A percentile compares a stretch with the other conserved stretches of the same genome.
These are phyloP conservation scores for Alviniconcha strummeri DNA, from an alignment of 2,888 invertebrate species.

Conservation along the genomic window DNA sequence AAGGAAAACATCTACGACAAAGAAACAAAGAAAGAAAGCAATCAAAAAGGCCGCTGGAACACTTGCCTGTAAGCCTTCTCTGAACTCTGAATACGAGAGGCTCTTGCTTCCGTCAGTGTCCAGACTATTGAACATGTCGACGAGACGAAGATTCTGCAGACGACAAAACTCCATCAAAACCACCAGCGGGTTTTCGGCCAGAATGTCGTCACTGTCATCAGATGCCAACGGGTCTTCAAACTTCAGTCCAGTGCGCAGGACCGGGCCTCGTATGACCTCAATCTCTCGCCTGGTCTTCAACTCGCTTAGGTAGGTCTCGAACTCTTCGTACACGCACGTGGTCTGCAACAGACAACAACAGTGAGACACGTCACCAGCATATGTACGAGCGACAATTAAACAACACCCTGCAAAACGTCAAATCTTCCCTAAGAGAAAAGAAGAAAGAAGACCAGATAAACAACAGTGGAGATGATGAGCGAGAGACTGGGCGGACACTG, in stretches of 20 bases:
- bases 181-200: conserved; percentile 38
- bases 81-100: conserved; percentile 46
- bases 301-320: conserved; percentile 29
- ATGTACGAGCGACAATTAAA: background rate
- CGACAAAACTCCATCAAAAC: conserved; percentile 49
- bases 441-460: too few relatives aligned
- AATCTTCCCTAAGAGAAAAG: too few relatives aligned
- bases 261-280: conserved; percentile 30
- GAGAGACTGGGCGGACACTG: too few relatives aligned
- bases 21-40: background rate
- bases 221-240: conserved; percentile 20
- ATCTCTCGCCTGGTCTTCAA: conserved; percentile 25
- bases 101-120: conserved; percentile 45
- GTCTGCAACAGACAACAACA: conserved; percentile 17
- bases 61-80: conserved; percentile 41
- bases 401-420: too few relatives aligned
- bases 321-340: conserved; percentile 37
- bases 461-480: too few relatives aligned
- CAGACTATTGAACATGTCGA: conserved; percentile 46
- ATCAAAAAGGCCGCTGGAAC: background rate
- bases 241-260: conserved; percentile 28
- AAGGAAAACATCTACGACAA: background rate
- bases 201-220: conserved; percentile 11
- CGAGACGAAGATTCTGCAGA: conserved; percentile 45
- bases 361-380: background rate